These are phyloP conservation scores for Ranitomeya imitator DNA, from an alignment of 2,113 vertebrate species.

Conservation along the genomic window DNA sequence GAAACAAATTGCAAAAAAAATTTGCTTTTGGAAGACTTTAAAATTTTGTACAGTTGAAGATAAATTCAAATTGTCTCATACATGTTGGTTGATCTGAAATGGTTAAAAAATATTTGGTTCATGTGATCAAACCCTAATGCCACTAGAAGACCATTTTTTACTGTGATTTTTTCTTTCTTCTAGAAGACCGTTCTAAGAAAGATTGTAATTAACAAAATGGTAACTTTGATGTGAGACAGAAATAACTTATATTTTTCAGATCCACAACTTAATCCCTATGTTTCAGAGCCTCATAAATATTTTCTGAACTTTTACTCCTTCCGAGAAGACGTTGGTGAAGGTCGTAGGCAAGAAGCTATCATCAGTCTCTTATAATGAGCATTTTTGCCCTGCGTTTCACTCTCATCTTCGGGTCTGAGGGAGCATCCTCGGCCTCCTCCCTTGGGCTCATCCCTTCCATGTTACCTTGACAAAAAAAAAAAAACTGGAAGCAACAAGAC, in stretches of 20 bases:
- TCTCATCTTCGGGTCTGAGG: neutral
- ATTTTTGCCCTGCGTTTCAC: neutral
- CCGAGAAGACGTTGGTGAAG: constrained; percentile 62
- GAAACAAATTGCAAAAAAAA: too few species aligned
- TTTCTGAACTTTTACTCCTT: neutral
- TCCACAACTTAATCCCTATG: neutral
- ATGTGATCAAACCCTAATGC: too few species aligned
- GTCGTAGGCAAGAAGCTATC: constrained; percentile 63
- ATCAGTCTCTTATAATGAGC: constrained; percentile 60
- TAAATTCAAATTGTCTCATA: too few species aligned
- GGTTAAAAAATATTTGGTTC: too few species aligned
- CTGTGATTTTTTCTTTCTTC: neutral
- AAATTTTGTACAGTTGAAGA: too few species aligned
- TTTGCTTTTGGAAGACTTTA: too few species aligned
- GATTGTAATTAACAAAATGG: neutral
- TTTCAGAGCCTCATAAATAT: constrained; percentile 24
- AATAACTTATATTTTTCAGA: neutral
- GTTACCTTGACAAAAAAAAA: constrained; percentile 16
- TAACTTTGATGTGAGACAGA: neutral
- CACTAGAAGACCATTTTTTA: neutral
- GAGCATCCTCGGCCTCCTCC: constrained; percentile 52
- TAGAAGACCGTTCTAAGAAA: neutral
- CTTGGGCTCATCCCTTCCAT: constrained; percentile 15
- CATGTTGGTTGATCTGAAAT: too few species aligned
- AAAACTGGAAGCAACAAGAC: constrained; percentile 51